These are phyloP conservation scores for Podabrus alpinus DNA, from an alignment of 2,888 invertebrate genomes.

Conservation along the genomic window DNA sequence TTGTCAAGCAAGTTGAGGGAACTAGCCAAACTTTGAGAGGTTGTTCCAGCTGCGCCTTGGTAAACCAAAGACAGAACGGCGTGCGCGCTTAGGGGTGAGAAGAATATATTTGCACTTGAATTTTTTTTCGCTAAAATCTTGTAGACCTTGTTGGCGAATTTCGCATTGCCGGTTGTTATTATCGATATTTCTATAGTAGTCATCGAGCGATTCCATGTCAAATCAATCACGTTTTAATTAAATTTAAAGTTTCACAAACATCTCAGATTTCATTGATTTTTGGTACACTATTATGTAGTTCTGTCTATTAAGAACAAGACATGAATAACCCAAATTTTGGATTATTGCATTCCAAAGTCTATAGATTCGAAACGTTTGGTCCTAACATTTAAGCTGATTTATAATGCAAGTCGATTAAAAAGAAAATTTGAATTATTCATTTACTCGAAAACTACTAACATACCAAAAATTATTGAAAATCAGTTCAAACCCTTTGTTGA, in stretches of 20 bases:
- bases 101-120: conserved; percentile 47
- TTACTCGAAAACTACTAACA: not conserved
- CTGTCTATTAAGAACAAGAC: no score
- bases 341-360: no score
- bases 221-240: not conserved
- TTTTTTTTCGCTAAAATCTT: conserved; percentile 30
- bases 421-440: no score
- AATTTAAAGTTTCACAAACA: not conserved
- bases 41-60: conserved; percentile 49
- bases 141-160: not conserved
- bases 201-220: not conserved
- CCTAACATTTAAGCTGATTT: no score
- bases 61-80: conserved; percentile 51
- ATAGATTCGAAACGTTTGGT: no score
- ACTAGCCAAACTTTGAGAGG: conserved; percentile 44
- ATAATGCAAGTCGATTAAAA: no score
- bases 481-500: not conserved
- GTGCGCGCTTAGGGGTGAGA: conserved; percentile 54
- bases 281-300: not conserved
- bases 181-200: not conserved
- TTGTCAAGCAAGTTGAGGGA: conserved; percentile 35
- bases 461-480: not conserved
- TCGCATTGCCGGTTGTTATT: not conserved
- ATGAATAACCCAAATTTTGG: no score
- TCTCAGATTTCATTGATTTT: not conserved